Evolutionary conservation across 2,888 invertebrate species (phyloP).

Genomic region (Amiota mariae): DNA sequence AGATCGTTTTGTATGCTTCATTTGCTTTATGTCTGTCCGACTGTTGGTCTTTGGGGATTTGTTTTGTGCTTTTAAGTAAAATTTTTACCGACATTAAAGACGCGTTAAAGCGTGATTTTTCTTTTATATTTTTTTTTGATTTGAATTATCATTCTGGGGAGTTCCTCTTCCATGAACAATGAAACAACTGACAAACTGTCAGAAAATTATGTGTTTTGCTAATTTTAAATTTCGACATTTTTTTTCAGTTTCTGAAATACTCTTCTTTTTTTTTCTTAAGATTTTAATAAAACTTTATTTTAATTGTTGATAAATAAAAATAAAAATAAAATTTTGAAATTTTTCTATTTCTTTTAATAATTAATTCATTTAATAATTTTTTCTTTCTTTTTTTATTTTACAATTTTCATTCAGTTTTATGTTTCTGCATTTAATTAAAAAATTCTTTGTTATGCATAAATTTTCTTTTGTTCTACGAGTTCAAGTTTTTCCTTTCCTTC

Average conservation of each 20-base stretch:
- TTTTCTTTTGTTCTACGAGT: constrained; percentile 54
- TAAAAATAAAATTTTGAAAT: background rate
- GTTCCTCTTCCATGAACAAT: background rate
- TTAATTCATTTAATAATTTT: constrained; percentile 1
- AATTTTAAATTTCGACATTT: constrained; percentile 21
- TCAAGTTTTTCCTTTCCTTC: background rate
- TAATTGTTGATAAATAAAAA: no score
- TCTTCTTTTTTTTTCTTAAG: no score
- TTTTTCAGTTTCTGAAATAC: background rate
- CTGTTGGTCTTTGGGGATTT: background rate
- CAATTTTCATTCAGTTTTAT: constrained; percentile 7
- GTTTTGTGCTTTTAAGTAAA: background rate
- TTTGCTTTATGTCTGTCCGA: background rate
- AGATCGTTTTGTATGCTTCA: constrained; percentile 51
- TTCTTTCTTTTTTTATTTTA: background rate
- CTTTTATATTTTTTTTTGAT: background rate
- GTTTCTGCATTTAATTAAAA: constrained; percentile 45
- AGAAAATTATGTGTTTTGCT: background rate
- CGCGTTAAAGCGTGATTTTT: constrained; percentile 22
- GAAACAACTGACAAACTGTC: no score
- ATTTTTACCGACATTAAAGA: constrained; percentile 7
- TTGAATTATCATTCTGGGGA: background rate
- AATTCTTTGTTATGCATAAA: constrained; percentile 63
- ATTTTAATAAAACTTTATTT: no score
- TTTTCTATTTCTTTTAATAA: constrained; percentile 17